Percentiles rank a stretch among this genome's conserved stretches.
These are phyloP conservation scores for Proteles cristata DNA, from an alignment of 2,113 vertebrate genomes.

Conservation along the genomic window DNA sequence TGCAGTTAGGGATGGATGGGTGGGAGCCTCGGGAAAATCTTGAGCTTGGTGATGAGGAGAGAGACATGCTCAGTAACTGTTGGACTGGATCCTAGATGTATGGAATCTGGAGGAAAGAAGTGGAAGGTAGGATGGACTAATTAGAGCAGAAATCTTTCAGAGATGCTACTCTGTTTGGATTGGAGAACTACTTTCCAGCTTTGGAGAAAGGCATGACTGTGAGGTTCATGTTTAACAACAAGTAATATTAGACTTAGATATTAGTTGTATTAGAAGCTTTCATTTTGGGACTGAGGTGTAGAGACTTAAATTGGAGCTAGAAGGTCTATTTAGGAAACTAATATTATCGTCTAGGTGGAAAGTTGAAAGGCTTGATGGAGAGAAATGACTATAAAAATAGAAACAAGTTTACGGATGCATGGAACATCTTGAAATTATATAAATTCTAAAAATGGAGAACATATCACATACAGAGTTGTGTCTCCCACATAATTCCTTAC, in stretches of 20 bases:
- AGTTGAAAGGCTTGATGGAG: not conserved
- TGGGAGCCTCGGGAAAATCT: not conserved
- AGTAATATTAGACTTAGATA: not conserved
- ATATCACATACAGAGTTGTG: not conserved
- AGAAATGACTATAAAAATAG: not conserved
- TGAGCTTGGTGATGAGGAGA: not conserved
- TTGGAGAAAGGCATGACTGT: not conserved
- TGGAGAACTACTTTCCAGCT: not conserved
- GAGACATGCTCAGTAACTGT: not conserved
- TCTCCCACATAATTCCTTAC: not conserved
- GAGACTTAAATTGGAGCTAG: not conserved
- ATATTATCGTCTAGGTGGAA: not conserved
- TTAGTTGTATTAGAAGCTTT: not conserved
- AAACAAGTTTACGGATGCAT: not conserved
- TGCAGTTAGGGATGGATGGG: not conserved
- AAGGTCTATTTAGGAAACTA: not conserved
- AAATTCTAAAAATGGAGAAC: not conserved
- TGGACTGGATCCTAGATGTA: not conserved
- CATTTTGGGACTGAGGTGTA: too few species aligned
- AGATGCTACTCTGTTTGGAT: not conserved
- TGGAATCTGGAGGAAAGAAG: not conserved
- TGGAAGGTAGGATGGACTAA: not conserved
- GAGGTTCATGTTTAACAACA: not conserved
- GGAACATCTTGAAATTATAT: not conserved
- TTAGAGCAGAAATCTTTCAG: not conserved